These are phyloP conservation scores for Dendrolimus pini DNA, from an alignment of 2,888 invertebrate genomes.

Conservation along the genomic window DNA sequence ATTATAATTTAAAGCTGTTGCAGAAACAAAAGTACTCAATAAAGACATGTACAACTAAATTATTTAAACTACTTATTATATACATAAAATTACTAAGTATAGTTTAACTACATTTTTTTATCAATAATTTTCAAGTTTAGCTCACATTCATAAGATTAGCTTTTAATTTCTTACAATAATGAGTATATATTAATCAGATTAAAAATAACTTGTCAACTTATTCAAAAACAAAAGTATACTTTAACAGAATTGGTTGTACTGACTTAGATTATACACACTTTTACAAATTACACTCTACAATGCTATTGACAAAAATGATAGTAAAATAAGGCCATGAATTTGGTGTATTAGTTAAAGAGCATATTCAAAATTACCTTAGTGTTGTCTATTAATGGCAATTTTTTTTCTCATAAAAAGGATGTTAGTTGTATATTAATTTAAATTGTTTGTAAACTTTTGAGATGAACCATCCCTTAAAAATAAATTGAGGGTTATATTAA, in stretches of 20 bases:
- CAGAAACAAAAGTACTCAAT: too few relatives aligned
- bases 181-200: slow-evolving; percentile 9
- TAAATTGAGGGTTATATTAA: slow-evolving; percentile 51
- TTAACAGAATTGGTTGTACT: too few relatives aligned
- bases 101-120: not conserved
- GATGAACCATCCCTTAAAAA: slow-evolving; percentile 58
- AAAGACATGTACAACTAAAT: not conserved
- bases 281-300: not conserved
- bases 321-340: not conserved
- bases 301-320: not conserved
- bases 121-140: slow-evolving; percentile 39
- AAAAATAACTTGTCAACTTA: too few relatives aligned
- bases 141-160: slow-evolving; percentile 75
- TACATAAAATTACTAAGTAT: not conserved
- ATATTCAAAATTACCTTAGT: not conserved
- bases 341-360: not conserved
- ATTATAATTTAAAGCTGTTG: too few relatives aligned
- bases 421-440: not conserved
- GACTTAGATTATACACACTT: slow-evolving; percentile 6
- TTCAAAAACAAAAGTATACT: too few relatives aligned
- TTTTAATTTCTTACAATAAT: slow-evolving; percentile 36
- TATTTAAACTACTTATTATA: slow-evolving; percentile 10
- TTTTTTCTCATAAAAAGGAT: too few relatives aligned
- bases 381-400: too few relatives aligned
- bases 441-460: slow-evolving; percentile 70